phyloP scores from a whole-genome alignment of 2,113 vertebrate species.

The Heteronetta atricapilla region DNA sequence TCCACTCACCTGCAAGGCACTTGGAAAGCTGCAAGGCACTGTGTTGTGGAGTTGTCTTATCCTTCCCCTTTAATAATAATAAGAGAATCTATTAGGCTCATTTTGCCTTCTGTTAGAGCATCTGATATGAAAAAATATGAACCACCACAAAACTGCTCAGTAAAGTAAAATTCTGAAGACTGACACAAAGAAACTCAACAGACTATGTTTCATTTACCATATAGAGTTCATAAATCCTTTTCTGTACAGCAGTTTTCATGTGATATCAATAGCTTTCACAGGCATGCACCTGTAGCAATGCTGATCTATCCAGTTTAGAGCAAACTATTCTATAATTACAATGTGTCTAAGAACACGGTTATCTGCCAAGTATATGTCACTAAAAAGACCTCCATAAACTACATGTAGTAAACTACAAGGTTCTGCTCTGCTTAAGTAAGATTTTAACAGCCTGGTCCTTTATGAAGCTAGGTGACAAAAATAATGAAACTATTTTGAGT shows the following conservation, averaged over 20 bases:
- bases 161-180: not conserved
- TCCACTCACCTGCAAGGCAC: not conserved
- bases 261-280: not conserved
- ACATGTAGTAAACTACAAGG: not conserved
- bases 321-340: not conserved
- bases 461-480: not conserved
- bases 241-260: not conserved
- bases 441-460: not conserved
- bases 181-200: not conserved
- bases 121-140: not conserved
- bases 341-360: not conserved
- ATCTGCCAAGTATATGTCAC: not conserved
- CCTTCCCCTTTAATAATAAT: too few species aligned
- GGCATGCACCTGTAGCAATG: not conserved
- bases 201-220: not conserved
- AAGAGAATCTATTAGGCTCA: not conserved
- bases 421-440: not conserved
- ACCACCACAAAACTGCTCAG: not conserved
- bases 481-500: not conserved
- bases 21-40: not conserved
- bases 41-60: not conserved
- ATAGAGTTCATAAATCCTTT: not conserved
- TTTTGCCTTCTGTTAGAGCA: not conserved
- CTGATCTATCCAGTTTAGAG: not conserved
- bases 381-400: not conserved